phyloP scores from a whole-genome alignment of 2,797 vertebrate genomes.

The Atherinosoma microstoma region DNA sequence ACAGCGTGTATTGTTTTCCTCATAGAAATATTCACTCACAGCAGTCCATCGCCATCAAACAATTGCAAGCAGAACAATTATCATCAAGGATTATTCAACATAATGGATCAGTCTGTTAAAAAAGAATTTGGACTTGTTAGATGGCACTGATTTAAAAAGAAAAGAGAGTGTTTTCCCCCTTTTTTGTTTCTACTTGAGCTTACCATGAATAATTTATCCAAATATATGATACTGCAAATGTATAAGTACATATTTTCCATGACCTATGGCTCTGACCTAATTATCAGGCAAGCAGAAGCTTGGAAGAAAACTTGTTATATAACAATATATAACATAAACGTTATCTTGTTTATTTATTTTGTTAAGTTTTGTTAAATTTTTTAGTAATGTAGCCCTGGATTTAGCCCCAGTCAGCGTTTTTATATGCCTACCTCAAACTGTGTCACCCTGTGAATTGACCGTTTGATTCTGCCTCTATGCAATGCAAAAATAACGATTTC shows the following conservation, averaged over 20 bases:
- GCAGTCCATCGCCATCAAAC: conserved; percentile 21
- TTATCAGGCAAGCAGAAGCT: too few relatives aligned
- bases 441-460: neutral
- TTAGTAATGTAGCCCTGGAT: too few relatives aligned
- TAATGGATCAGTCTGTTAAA: conserved; percentile 37
- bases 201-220: neutral
- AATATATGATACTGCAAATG: too few relatives aligned
- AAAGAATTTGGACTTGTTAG: conserved; percentile 37
- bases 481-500: neutral
- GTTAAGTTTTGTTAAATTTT: too few relatives aligned
- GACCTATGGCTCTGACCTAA: too few relatives aligned
- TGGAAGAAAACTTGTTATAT: too few relatives aligned
- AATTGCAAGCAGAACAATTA: conserved; percentile 16
- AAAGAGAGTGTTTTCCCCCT: neutral
- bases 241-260: too few relatives aligned
- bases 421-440: neutral
- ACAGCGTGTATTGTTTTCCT: conserved; percentile 15
- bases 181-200: too few relatives aligned
- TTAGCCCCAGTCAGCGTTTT: too few relatives aligned
- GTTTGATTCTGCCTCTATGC: neutral
- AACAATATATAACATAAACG: too few relatives aligned
- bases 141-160: conserved; percentile 29
- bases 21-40: conserved; percentile 45
- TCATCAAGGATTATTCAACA: conserved; percentile 36
- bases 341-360: too few relatives aligned